A percentile compares a stretch with the other conserved stretches of the same genome.
phyloP scores from a whole-genome alignment of 2,797 vertebrate species.

The Eidolon dupreanum region DNA sequence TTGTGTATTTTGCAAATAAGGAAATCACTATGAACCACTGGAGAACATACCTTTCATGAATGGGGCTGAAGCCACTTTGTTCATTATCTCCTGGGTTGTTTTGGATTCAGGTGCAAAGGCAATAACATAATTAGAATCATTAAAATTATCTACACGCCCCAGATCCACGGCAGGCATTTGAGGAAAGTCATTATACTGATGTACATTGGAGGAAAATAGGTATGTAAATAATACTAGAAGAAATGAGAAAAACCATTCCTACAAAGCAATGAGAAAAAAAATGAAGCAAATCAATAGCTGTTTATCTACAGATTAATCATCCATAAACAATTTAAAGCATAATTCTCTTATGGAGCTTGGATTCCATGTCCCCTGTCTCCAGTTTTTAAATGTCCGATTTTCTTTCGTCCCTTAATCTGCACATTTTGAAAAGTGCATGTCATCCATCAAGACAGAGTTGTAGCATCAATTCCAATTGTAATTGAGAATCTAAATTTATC shows the following conservation, averaged over 20 bases:
- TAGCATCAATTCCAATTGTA: not conserved
- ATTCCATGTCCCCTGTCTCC: not conserved
- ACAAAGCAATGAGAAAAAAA: not conserved
- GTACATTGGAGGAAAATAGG: conserved; percentile 16
- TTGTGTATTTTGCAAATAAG: not conserved
- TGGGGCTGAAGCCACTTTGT: conserved; percentile 50
- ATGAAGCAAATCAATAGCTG: not conserved
- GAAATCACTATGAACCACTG: not conserved
- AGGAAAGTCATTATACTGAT: conserved; percentile 21
- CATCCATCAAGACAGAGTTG: not conserved
- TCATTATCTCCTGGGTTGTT: conserved; percentile 66
- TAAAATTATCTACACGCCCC: conserved; percentile 68
- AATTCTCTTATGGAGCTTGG: not conserved
- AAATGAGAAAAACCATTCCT: conserved; percentile 74
- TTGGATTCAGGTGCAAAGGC: conserved; percentile 56
- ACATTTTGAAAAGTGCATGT: not conserved
- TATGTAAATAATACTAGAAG: conserved; percentile 26
- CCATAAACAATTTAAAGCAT: not conserved
- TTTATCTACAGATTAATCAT: not conserved
- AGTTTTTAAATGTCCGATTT: not conserved
- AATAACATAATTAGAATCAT: conserved; percentile 62
- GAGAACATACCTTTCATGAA: conserved; percentile 74
- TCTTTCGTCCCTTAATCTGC: not conserved
- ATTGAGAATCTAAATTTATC: not conserved
- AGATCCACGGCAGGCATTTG: conserved; percentile 47